phyloP scores from a whole-genome alignment of 92 coral and sea anemone genomes.

The Siderastrea siderea region DNA sequence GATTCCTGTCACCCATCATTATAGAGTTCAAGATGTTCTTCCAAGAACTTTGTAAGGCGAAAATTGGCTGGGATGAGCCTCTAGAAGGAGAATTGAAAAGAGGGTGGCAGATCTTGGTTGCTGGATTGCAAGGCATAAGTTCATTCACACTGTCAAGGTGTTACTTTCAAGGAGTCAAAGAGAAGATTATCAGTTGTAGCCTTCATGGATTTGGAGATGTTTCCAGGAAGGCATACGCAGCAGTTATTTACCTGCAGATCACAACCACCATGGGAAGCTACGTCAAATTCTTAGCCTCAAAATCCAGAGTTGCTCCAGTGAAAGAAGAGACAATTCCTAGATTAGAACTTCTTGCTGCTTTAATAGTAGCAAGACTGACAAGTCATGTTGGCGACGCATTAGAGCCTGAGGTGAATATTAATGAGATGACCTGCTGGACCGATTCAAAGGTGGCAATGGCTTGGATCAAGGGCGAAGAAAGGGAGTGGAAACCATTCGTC shows the following conservation, averaged over 20 bases:
- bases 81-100: slow-evolving; percentile 17
- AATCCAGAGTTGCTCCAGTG: slow-evolving; percentile 40
- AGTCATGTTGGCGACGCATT: slow-evolving; percentile 21
- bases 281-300: slow-evolving; percentile 25
- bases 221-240: slow-evolving; percentile 75
- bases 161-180: slow-evolving; percentile 28
- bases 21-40: slow-evolving; percentile 62
- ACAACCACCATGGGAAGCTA: slow-evolving; percentile 37
- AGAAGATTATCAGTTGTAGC: slow-evolving; percentile 10
- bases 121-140: slow-evolving; percentile 33
- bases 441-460: slow-evolving; percentile 67
- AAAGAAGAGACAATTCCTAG: slow-evolving; percentile 35
- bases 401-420: slow-evolving; percentile 15
- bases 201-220: slow-evolving; percentile 75
- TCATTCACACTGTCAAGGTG: slow-evolving; percentile 42
- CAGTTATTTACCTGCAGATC: slow-evolving; percentile 63
- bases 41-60: slow-evolving; percentile 50
- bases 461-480: slow-evolving; percentile 66
- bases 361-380: slow-evolving; percentile 14
- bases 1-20: slow-evolving; percentile 58
- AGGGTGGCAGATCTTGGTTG: slow-evolving; percentile 43
- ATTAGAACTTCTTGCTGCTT: slow-evolving; percentile 35
- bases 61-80: slow-evolving; percentile 59
- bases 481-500: slow-evolving; percentile 69
- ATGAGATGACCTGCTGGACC: slow-evolving; percentile 59